These are phyloP conservation scores for Potorous gilbertii DNA, from an alignment of 2,797 vertebrate genomes.

Conservation along the genomic window DNA sequence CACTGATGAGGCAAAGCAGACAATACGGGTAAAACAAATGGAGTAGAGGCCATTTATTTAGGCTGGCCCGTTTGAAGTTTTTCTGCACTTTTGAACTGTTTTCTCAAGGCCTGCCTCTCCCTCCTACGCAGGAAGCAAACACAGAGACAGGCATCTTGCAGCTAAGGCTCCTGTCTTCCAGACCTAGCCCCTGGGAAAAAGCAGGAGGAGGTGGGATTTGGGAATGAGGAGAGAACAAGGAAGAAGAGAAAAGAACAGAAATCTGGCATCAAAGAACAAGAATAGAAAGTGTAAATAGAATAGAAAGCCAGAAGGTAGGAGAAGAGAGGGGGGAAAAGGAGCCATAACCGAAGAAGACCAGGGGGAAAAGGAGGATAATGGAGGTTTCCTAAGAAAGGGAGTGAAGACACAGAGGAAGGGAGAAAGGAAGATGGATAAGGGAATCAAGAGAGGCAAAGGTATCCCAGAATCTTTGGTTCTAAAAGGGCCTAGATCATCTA, in stretches of 20 bases:
- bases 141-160: conserved; percentile 82
- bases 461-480: background rate
- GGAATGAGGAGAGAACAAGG: background rate
- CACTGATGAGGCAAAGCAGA: conserved; percentile 49
- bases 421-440: background rate
- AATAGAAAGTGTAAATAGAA: background rate
- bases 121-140: conserved; percentile 87
- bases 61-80: conserved; percentile 90
- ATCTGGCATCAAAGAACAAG: background rate
- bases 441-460: background rate
- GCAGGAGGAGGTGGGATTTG: background rate
- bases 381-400: background rate
- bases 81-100: conserved; percentile 93
- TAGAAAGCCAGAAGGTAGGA: background rate
- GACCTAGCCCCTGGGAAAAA: background rate
- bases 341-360: background rate
- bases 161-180: conserved; percentile 60
- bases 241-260: background rate
- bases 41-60: conserved; percentile 87
- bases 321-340: background rate
- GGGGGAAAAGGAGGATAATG: background rate
- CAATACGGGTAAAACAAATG: conserved; percentile 75
- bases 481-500: background rate
- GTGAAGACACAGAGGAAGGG: background rate
- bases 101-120: conserved; percentile 86